These are phyloP conservation scores for Scartelaos histophorus DNA, from an alignment of 2,113 vertebrate genomes.

Conservation along the genomic window DNA sequence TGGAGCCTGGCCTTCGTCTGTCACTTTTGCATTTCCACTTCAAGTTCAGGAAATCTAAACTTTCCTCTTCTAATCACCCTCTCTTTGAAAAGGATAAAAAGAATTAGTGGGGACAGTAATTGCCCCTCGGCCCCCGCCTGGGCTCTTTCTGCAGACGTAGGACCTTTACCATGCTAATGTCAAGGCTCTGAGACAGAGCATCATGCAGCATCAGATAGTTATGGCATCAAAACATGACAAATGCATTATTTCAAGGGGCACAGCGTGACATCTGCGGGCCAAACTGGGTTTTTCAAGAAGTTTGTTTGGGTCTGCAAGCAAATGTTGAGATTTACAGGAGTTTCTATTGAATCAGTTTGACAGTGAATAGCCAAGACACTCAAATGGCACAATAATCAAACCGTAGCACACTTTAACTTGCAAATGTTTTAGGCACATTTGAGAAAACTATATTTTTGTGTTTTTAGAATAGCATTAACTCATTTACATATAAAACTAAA, in stretches of 20 bases:
- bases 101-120: slow-evolving; percentile 74
- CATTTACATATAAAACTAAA: too few species aligned
- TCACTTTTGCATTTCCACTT: slow-evolving; percentile 80
- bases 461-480: too few species aligned
- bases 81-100: slow-evolving; percentile 78
- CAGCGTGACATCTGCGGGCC: neutral
- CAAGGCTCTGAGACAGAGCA: slow-evolving; percentile 6
- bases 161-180: slow-evolving; percentile 79
- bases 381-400: too few species aligned
- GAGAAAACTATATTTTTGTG: too few species aligned
- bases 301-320: neutral
- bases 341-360: neutral
- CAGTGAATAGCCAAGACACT: neutral
- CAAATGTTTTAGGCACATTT: too few species aligned
- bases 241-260: neutral
- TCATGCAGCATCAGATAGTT: neutral
- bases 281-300: neutral
- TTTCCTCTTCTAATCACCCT: slow-evolving; percentile 78
- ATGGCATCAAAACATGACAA: neutral
- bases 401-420: too few species aligned
- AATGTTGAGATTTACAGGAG: neutral
- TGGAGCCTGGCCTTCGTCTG: slow-evolving; percentile 74
- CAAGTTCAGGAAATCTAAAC: slow-evolving; percentile 86
- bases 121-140: slow-evolving; percentile 45
- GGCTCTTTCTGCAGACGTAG: slow-evolving; percentile 55